These are phyloP conservation scores for Cotesia glomerata DNA, from an alignment of 1,140 invertebrate species.

Conservation along the genomic window DNA sequence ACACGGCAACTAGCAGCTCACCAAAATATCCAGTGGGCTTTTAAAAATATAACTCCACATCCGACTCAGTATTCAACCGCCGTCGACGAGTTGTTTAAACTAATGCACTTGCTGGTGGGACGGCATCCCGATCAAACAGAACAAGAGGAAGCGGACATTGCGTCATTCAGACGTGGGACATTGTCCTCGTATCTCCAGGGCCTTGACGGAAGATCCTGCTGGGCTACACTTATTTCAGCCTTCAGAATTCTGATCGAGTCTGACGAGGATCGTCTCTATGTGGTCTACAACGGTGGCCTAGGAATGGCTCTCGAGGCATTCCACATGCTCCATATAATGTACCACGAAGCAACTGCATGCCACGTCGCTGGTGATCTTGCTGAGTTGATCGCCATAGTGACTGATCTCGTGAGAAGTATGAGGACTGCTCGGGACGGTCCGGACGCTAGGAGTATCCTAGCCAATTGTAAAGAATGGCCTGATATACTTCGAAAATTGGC, in stretches of 20 bases:
- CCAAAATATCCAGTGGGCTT: constrained; percentile 96
- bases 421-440: constrained; percentile 70
- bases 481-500: constrained; percentile 84
- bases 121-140: constrained; percentile 78
- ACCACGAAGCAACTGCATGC: constrained; percentile 90
- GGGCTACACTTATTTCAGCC: constrained; percentile 88
- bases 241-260: constrained; percentile 85
- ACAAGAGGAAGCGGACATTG: constrained; percentile 81
- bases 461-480: constrained; percentile 80
- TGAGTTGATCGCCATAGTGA: constrained; percentile 80
- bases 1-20: constrained; percentile 86
- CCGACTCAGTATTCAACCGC: constrained; percentile 89
- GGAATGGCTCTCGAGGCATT: constrained; percentile 89
- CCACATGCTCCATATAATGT: constrained; percentile 90
- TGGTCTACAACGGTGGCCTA: constrained; percentile 87
- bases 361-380: constrained; percentile 84
- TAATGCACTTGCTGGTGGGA: constrained; percentile 84
- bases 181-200: constrained; percentile 82
- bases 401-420: constrained; percentile 75
- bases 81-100: constrained; percentile 88
- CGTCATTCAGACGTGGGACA: constrained; percentile 80
- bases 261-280: constrained; percentile 85
- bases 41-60: constrained; percentile 94
- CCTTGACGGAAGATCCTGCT: constrained; percentile 82
- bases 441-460: constrained; percentile 69